Percentiles rank a stretch among this genome's conserved stretches.
These are phyloP conservation scores for Ctenodactylus gundi DNA, from an alignment of 2,113 vertebrate genomes.

Conservation along the genomic window DNA sequence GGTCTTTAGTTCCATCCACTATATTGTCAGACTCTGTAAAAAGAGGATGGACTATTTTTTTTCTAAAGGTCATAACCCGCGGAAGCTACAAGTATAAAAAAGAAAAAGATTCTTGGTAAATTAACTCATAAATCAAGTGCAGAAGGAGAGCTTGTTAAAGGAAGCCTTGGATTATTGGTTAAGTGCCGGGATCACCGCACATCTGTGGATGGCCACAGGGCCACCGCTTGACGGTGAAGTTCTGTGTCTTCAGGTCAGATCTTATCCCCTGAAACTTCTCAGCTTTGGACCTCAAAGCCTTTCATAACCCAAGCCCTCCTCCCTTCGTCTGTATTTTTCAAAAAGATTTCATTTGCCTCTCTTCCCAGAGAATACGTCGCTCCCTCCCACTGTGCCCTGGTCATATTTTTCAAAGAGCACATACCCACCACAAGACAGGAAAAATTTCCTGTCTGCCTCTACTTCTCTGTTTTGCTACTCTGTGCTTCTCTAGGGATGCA, in stretches of 20 bases:
- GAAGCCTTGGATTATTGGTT: neutral
- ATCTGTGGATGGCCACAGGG: neutral
- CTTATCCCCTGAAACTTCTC: neutral
- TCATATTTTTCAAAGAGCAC: neutral
- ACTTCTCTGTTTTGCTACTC: neutral
- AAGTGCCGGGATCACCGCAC: neutral
- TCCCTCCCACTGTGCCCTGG: neutral
- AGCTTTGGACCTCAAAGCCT: neutral
- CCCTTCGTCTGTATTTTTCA: neutral
- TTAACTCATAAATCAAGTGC: neutral
- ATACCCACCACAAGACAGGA: neutral
- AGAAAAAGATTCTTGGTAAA: neutral
- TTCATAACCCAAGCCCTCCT: neutral
- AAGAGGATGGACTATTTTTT: neutral
- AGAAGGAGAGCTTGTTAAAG: neutral
- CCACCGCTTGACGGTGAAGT: neutral
- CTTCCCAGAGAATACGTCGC: neutral
- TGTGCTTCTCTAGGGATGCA: neutral
- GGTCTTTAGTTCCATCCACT: neutral
- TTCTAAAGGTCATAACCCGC: neutral
- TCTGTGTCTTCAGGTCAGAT: neutral
- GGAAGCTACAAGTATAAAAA: neutral
- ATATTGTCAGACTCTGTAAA: too few relatives aligned
- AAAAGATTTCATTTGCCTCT: neutral
- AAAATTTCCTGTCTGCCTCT: neutral